These are phyloP conservation scores for Mallateleia sp. DNA, from an alignment of 2,888 invertebrate species.

Conservation along the genomic window DNA sequence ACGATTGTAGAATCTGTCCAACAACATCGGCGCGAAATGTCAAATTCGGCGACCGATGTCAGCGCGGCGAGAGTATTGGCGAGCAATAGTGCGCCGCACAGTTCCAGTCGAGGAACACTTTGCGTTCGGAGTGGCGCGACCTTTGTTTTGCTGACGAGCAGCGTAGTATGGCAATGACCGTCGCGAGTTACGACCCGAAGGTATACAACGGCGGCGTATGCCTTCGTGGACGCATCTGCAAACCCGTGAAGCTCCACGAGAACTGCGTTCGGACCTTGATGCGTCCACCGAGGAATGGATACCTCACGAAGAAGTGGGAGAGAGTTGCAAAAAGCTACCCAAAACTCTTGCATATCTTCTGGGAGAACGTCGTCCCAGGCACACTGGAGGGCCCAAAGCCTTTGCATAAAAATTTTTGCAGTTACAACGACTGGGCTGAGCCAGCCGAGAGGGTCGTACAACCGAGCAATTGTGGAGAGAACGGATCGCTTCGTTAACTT, in stretches of 20 bases:
- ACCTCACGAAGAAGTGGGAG: neutral
- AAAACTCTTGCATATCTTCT: no score
- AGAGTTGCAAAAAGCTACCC: neutral
- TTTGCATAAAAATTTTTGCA: slow-evolving; percentile 23
- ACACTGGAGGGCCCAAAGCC: neutral
- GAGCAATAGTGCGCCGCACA: neutral
- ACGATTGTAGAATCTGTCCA: neutral
- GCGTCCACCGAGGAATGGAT: no score
- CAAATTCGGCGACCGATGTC: neutral
- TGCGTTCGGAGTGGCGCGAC: neutral
- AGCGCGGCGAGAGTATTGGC: neutral
- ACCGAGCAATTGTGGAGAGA: neutral
- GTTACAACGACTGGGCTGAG: neutral
- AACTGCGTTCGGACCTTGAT: no score
- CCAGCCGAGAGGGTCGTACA: slow-evolving; percentile 18
- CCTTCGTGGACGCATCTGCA: neutral
- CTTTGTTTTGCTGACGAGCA: neutral
- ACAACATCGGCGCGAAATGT: neutral
- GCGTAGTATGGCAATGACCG: neutral
- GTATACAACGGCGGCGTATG: neutral
- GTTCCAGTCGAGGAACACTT: neutral
- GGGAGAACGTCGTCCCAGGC: neutral
- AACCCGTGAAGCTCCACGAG: neutral
- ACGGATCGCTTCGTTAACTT: slow-evolving; percentile 1
- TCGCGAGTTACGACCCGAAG: neutral